Base-by-base conservation (phyloP, 2,888 invertebrate genomes). In the Ctenicera cuprea region DNA sequence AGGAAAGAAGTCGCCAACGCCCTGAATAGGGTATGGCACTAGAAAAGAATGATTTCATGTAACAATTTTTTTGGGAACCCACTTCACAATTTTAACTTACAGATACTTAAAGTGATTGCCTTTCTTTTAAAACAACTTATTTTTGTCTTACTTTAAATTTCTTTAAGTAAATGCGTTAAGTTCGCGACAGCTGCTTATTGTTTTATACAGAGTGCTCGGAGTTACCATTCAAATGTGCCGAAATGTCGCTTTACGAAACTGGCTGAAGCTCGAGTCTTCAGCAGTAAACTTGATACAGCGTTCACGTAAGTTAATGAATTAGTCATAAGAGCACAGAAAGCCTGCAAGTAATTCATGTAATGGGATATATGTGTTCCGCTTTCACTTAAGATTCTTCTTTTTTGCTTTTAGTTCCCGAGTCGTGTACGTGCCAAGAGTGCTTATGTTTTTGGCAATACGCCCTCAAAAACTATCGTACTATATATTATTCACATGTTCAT, bases 371-470 rank as follows among this genome's bases (percentile, higher is more conserved):
- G 73, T 71, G 77, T 75, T 75, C 71, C 75, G 77, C 69, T 77
- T 77, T 77, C 73, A 77, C 77, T 77, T 75, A 77, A 73, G 68
- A 73, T 76, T 75, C 75, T 66, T 71, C 70, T 74, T 74, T 73
- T 76, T 70, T 62, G 62, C 68, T 71, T 75, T 68, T 62, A 54
- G 65, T 69, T 66, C 66, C 70, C 67, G 61, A 68, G 65, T 62
- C 66, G 68, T 41, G 54, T 70, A 76, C 76, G 76, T 76, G 74
- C 72, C 66, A 70, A 66, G 74, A 74, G 67, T 74, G 70, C 61
- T 74, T 69, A 73, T 65, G 45, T 62, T 70, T 73, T 74, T 71
- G 71, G 65, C 71, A 71, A 57, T 30, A 8, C 61, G 61, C 65
- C 74, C 63, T 62, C 41, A 64, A 66, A 68, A 74, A 67, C 54